These are phyloP conservation scores for Psilopsiagon aymara DNA, from an alignment of 2,113 vertebrate species.

Conservation along the genomic window DNA sequence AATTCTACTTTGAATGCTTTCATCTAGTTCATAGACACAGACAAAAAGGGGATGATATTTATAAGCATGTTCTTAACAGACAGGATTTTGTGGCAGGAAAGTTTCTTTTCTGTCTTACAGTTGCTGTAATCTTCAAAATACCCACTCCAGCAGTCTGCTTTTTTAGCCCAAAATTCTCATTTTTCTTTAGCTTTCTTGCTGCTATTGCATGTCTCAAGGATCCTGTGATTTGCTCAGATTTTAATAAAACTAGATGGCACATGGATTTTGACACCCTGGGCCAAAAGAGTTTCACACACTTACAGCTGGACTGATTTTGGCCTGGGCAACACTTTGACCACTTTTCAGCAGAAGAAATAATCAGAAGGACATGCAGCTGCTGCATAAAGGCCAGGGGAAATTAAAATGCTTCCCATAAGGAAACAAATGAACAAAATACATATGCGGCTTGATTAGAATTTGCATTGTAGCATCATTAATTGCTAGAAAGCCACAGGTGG, in stretches of 20 bases:
- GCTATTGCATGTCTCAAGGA: neutral
- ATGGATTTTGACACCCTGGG: neutral
- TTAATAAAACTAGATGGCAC: neutral
- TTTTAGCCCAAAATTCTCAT: neutral
- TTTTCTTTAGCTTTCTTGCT: neutral
- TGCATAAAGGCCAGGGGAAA: conserved; percentile 47
- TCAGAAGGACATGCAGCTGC: conserved; percentile 60
- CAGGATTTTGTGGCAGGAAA: neutral
- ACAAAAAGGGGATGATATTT: neutral
- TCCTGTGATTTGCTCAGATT: neutral
- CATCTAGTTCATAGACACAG: neutral
- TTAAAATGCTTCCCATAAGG: conserved; percentile 56
- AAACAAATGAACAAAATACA: conserved; percentile 62
- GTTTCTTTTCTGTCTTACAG: neutral
- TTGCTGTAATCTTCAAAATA: neutral
- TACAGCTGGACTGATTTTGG: conserved; percentile 17
- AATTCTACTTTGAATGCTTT: neutral
- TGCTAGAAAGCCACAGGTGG: conserved; percentile 65
- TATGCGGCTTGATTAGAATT: conserved; percentile 50
- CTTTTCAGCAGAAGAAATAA: conserved; percentile 42
- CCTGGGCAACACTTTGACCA: neutral
- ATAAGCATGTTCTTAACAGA: neutral
- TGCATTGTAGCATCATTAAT: conserved; percentile 63
- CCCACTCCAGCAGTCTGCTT: neutral
- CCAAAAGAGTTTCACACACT: neutral